Conservation (phyloP, 1,140 invertebrate species). For the Caerostris extrusa region DNA sequence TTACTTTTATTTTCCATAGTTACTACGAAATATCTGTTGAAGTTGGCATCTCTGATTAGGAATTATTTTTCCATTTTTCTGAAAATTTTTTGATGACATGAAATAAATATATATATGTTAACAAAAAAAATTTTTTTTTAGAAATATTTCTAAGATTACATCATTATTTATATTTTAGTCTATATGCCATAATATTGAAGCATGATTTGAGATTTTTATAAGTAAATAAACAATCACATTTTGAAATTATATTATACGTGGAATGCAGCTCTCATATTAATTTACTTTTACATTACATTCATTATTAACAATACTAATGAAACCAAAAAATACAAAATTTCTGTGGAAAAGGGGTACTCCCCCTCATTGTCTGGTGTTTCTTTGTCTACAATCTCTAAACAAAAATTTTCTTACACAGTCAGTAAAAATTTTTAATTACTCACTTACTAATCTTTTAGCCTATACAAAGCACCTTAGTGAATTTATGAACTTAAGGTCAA, state of each 20-base stretch:
- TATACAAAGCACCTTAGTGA: conserved; percentile 73
- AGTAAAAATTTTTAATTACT: conserved; percentile 47
- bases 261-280: not conserved
- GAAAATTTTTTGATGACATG: no score
- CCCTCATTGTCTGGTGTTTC: not conserved
- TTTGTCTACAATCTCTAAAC: not conserved
- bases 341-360: not conserved
- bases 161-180: no score
- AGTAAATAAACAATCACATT: not conserved
- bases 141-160: no score
- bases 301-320: not conserved
- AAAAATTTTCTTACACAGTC: not conserved
- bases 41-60: no score
- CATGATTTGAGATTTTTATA: no score
- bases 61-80: no score
- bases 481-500: conserved; percentile 54
- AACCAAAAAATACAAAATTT: not conserved
- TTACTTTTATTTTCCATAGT: no score
- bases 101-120: no score
- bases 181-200: no score
- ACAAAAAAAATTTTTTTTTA: no score
- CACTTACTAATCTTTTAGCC: conserved; percentile 2
- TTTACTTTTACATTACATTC: not conserved
- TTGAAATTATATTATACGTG: not conserved
- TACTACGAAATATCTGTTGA: no score